These are phyloP conservation scores for Psittacula echo DNA, from an alignment of 2,797 vertebrate genomes.

Conservation along the genomic window DNA sequence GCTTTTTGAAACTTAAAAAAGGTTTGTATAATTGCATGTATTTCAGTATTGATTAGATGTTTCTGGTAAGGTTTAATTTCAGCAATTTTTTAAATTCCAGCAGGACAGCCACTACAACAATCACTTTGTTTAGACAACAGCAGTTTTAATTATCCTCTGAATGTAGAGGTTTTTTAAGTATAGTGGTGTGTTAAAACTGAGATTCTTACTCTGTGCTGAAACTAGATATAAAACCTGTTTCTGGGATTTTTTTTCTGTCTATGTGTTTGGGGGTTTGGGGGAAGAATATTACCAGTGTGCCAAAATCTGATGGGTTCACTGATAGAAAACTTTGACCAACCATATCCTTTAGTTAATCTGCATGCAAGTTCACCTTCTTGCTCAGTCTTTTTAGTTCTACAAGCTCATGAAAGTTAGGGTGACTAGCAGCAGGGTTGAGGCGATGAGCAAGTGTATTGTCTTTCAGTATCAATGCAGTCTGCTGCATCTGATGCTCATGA, in stretches of 20 bases:
- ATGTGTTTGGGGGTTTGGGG: not conserved
- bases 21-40: not conserved
- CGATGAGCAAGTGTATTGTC: not conserved
- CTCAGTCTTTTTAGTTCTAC: not conserved
- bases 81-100: not conserved
- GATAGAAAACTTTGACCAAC: not conserved
- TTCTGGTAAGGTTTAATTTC: not conserved
- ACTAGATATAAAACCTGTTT: not conserved
- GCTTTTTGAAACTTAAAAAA: not conserved
- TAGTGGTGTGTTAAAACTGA: not conserved
- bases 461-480: not conserved
- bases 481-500: not conserved
- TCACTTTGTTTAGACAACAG: not conserved
- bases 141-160: not conserved
- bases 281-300: not conserved
- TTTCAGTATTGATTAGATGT: not conserved
- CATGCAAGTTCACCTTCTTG: not conserved
- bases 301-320: not conserved
- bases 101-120: not conserved
- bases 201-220: not conserved
- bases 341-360: not conserved
- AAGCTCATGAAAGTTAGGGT: not conserved
- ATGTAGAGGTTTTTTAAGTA: not conserved
- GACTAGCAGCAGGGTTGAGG: not conserved
- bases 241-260: not conserved